Percentiles rank a stretch among this genome's conserved stretches.
Evolutionary conservation across 2,888 invertebrate species (phyloP).

Genomic region (Rhimphoctona megacephalus): DNA sequence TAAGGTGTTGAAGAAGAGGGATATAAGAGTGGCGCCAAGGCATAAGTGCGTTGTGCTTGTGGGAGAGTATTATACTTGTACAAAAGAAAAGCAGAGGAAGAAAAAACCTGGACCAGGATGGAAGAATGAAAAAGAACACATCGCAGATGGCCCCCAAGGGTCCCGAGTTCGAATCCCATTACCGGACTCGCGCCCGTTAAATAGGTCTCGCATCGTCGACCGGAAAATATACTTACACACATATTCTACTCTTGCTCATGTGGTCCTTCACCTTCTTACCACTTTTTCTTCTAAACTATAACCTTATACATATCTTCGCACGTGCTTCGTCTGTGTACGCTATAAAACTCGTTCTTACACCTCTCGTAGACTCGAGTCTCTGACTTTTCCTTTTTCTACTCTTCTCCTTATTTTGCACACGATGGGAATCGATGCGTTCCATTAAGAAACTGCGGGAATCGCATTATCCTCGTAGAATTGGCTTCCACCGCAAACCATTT

Average conservation of each 20-base stretch:
- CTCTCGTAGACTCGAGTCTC: conserved; percentile 36
- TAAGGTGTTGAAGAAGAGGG: conserved; percentile 40
- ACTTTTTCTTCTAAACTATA: conserved; percentile 31
- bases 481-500: conserved; percentile 69
- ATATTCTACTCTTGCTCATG: conserved; percentile 55
- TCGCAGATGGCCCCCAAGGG: conserved; percentile 83
- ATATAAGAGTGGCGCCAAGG: not conserved
- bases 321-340: not conserved
- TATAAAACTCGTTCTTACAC: conserved; percentile 45
- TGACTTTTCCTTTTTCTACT: conserved; percentile 3
- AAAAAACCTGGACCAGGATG: conserved; percentile 13
- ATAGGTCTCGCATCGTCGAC: conserved; percentile 85
- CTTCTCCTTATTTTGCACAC: conserved; percentile 77
- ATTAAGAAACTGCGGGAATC: conserved; percentile 77
- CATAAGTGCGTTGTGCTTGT: conserved; percentile 45
- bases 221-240: conserved; percentile 83
- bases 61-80: conserved; percentile 31
- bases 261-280: conserved; percentile 47
- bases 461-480: conserved; percentile 77
- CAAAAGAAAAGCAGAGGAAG: conserved; percentile 73
- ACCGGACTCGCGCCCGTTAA: conserved; percentile 85
- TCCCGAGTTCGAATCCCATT: conserved; percentile 84
- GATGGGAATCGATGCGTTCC: conserved; percentile 82
- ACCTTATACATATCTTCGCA: conserved; percentile 11
- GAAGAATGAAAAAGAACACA: conserved; percentile 70